Evolutionary conservation across 2,888 invertebrate genomes (phyloP), one percentile per base, ranked within the genome.

Genomic region (Ormyrus thymus): DNA sequence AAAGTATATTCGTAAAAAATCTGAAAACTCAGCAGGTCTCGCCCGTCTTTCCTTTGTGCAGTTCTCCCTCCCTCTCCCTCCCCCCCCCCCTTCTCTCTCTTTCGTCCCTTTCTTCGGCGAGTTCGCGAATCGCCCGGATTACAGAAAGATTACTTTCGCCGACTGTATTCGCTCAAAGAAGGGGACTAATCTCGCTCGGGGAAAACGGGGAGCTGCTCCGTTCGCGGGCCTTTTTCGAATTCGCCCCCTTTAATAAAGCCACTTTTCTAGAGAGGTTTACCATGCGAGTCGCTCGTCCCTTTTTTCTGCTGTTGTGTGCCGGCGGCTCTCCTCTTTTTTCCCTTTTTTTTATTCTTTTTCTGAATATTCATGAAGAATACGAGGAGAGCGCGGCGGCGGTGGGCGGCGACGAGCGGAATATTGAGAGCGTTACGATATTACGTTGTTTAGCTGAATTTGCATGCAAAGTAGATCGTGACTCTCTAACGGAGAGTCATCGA

Each of bases 331-430:
- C 29, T 29, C 1, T 29, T 59, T 7, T 53, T n/a, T n/a, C 0
- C 1, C 1, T 61, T n/a, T 51, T 6, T 45, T 64, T 8, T 13
- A 7, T 29, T 65, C 9, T 64, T 9, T 59, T 64, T 66, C 45
- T 71, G 51, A 65, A 72, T 77, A 76, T 76, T 76, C 71, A 71
- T 64, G 59, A 71, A 56, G 64, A 62, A 15, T 62, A 51, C 7
- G 50, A 29, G 29, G 29, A 29, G 29, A 29, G 29, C 29, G 29
- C 29, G 29, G 29, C 29, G 29, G 29, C 2, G 29, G 29, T 29
- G 29, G 29, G 29, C 29, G 29, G 29, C 48, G 56, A 0, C 15
- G 45, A 51, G 58, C 29, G 11, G 45, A 69, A 43, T 66, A 66
- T 74, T 9, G 66, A 29, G 29, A 58, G 51, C 9, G 7, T 62